phyloP scores from a whole-genome alignment of 2,797 vertebrate species.

The Hylomyscus alleni region DNA sequence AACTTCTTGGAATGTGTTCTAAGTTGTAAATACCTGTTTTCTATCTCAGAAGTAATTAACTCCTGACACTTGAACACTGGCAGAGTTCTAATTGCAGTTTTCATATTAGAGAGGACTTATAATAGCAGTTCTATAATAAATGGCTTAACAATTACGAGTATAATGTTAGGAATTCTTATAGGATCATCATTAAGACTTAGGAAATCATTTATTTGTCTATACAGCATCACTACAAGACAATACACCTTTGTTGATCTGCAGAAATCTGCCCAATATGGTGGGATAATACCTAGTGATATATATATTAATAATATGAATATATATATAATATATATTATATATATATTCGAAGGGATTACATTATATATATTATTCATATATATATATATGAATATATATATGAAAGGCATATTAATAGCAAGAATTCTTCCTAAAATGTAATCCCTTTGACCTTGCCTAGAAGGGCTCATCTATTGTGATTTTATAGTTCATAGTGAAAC shows the following conservation, averaged over 20 bases:
- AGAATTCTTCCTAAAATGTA: neutral
- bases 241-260: neutral
- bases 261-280: neutral
- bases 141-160: neutral
- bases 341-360: too few relatives aligned
- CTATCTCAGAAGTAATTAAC: neutral
- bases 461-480: neutral
- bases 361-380: too few relatives aligned
- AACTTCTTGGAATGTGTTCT: neutral
- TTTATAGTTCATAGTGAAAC: neutral
- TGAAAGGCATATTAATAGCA: neutral
- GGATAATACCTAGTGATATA: neutral
- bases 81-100: neutral
- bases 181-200: neutral
- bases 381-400: too few relatives aligned
- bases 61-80: neutral
- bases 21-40: neutral
- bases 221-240: neutral
- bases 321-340: too few relatives aligned
- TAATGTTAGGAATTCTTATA: neutral
- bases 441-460: neutral
- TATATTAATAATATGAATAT: too few relatives aligned
- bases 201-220: neutral
- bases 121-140: neutral
- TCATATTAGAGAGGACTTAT: neutral